Evolutionary conservation across 2,113 vertebrate genomes (phyloP).

Genomic region (Oreamnos americanus): DNA sequence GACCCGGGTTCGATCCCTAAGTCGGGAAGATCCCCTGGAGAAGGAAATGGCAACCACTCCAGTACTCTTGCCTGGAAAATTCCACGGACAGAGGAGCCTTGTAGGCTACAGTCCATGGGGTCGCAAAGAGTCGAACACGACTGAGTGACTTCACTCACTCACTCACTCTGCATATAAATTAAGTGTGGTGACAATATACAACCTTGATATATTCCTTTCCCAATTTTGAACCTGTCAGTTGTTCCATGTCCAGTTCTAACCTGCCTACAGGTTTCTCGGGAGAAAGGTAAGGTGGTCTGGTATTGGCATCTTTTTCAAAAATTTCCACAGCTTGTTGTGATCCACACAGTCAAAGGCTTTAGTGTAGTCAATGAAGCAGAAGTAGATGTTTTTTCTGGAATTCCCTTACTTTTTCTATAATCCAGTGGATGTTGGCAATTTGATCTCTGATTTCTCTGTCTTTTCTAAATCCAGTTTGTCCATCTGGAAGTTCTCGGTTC

Average conservation of each 20-base stretch:
- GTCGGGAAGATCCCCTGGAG: too few relatives aligned
- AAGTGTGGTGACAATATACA: not conserved
- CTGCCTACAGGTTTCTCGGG: not conserved
- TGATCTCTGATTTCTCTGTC: not conserved
- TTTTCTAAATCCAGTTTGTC: not conserved
- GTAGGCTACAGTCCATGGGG: too few relatives aligned
- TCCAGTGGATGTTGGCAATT: not conserved
- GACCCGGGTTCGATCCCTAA: rapidly evolving
- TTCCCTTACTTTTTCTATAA: not conserved
- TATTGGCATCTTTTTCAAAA: not conserved
- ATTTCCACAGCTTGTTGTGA: not conserved
- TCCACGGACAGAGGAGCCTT: too few relatives aligned
- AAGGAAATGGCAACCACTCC: too few relatives aligned
- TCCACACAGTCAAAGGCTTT: not conserved
- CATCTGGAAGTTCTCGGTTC: not conserved
- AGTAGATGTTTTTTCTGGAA: not conserved
- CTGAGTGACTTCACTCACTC: too few relatives aligned
- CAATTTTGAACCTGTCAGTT: not conserved
- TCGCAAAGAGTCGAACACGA: rapidly evolving
- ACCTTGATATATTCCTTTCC: not conserved
- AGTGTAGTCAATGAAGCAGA: not conserved
- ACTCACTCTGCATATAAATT: not conserved
- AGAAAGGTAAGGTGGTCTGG: not conserved
- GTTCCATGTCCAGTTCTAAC: not conserved
- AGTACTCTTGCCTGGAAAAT: too few relatives aligned